Conservation (phyloP, 1,140 invertebrate species). For the Copidosoma floridanum region DNA sequence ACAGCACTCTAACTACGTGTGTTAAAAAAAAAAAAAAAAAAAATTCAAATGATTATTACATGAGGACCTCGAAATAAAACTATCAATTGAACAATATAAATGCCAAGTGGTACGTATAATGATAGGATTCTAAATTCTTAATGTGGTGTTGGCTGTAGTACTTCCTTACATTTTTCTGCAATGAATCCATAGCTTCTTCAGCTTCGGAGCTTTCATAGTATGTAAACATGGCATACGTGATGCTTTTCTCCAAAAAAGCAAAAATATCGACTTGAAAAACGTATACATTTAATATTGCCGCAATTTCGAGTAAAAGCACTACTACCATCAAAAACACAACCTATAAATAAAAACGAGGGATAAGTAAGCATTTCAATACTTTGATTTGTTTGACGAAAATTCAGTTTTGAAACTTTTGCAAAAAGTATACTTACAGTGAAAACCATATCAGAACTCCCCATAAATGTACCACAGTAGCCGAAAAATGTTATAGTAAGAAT, state of each 20-base stretch:
- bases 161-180: constrained; percentile 65
- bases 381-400: too few species aligned
- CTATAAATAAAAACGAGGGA: constrained; percentile 67
- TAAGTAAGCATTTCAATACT: background rate
- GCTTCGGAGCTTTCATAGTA: constrained; percentile 59
- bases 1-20: constrained; percentile 79
- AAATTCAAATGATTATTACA: too few species aligned
- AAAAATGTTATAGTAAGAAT: constrained; percentile 77
- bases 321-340: constrained; percentile 69
- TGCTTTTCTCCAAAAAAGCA: constrained; percentile 59
- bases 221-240: constrained; percentile 58
- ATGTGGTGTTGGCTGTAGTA: background rate
- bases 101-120: too few species aligned
- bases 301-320: constrained; percentile 80
- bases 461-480: constrained; percentile 79
- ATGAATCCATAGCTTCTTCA: constrained; percentile 61
- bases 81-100: too few species aligned
- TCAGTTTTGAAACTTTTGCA: background rate
- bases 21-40: too few species aligned
- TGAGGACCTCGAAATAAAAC: too few species aligned
- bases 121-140: background rate
- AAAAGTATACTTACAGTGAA: constrained; percentile 65
- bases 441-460: constrained; percentile 80
- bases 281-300: constrained; percentile 78
- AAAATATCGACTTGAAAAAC: constrained; percentile 65